Percentiles rank a stretch among this genome's conserved stretches.
Conservation (phyloP, 2,888 invertebrate species). For the Drosophila ezoana region DNA sequence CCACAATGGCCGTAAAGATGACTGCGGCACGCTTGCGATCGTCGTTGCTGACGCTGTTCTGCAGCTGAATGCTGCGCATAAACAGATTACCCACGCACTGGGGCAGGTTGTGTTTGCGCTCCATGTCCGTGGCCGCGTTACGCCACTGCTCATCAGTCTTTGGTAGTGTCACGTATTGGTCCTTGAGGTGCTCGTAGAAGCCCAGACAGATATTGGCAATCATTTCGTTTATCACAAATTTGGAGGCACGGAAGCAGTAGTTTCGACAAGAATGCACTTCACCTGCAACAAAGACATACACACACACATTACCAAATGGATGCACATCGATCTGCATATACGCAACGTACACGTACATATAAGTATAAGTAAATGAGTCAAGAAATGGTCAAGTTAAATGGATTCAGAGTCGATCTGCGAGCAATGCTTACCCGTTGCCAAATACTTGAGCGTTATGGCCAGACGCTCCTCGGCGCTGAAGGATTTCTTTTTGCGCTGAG, state of each 20-base stretch:
- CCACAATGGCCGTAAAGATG: constrained; percentile 82
- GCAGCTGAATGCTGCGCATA: constrained; percentile 82
- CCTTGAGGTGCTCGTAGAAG: constrained; percentile 83
- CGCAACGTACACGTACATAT: neutral
- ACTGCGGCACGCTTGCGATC: constrained; percentile 77
- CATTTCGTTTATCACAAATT: constrained; percentile 84
- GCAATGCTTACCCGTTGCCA: constrained; percentile 82
- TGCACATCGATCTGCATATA: neutral
- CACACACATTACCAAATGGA: constrained; percentile 6
- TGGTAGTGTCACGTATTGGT: constrained; percentile 83
- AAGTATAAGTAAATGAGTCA: neutral
- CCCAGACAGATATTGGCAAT: constrained; percentile 84
- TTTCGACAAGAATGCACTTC: constrained; percentile 84
- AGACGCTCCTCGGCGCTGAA: constrained; percentile 84
- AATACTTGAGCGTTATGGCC: constrained; percentile 84
- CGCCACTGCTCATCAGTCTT: constrained; percentile 84
- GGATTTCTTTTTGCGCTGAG: constrained; percentile 83
- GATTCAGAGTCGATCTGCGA: neutral
- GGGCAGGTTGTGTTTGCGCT: constrained; percentile 79
- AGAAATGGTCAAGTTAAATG: neutral
- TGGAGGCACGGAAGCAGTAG: constrained; percentile 84
- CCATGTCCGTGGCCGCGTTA: constrained; percentile 77
- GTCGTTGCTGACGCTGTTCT: constrained; percentile 69
- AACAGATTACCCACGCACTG: constrained; percentile 82
- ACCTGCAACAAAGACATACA: constrained; percentile 58